These are phyloP conservation scores for Melanogrammus aeglefinus DNA, from an alignment of 2,797 vertebrate species.

Conservation along the genomic window DNA sequence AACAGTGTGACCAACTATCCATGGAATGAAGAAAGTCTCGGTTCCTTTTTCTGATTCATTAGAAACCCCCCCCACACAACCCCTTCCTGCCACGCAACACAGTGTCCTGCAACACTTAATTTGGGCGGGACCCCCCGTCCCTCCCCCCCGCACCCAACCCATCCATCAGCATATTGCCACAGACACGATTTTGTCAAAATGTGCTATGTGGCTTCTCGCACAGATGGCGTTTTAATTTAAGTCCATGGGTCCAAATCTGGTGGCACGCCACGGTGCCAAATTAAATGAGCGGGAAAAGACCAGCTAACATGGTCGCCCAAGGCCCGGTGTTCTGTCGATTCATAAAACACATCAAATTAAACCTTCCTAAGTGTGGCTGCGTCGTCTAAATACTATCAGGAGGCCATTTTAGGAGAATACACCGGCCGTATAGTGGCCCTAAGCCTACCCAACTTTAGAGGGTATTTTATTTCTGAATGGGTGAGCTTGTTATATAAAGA, in stretches of 20 bases:
- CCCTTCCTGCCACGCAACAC: too few relatives aligned
- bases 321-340: not conserved
- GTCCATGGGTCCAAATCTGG: not conserved
- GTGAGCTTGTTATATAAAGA: not conserved
- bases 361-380: not conserved
- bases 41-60: too few relatives aligned
- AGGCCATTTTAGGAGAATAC: not conserved
- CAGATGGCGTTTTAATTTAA: conserved; percentile 1
- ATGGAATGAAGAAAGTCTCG: too few relatives aligned
- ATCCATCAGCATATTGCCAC: too few relatives aligned
- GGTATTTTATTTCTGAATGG: not conserved
- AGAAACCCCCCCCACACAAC: too few relatives aligned
- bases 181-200: too few relatives aligned
- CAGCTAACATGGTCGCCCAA: not conserved
- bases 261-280: not conserved
- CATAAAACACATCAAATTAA: not conserved
- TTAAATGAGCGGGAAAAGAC: not conserved
- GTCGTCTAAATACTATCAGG: not conserved
- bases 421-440: not conserved
- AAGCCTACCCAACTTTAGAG: not conserved
- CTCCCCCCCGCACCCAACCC: too few relatives aligned
- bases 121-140: not conserved
- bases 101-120: not conserved
- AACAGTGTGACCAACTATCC: too few relatives aligned
- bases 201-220: not conserved